Evolutionary conservation across 2,797 vertebrate genomes (phyloP).

Genomic region (Darevskia nairensis): DNA sequence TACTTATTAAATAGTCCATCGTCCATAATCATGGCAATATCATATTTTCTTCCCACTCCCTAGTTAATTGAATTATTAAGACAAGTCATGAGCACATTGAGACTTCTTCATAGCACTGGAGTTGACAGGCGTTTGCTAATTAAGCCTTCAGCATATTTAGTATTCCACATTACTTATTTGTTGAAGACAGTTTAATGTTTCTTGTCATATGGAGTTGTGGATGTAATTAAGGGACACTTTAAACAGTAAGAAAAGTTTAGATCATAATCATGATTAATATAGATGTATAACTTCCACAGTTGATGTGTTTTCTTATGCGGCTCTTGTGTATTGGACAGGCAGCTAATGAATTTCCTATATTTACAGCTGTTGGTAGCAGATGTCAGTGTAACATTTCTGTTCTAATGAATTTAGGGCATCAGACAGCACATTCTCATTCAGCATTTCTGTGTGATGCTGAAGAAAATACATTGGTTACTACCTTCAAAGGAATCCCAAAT

Average conservation of each 20-base stretch:
- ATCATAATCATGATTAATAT: constrained; percentile 29
- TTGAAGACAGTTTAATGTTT: constrained; percentile 33
- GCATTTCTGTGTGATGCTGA: neutral
- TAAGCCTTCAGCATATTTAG: constrained; percentile 27
- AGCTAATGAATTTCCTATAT: constrained; percentile 8
- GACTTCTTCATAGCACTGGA: neutral
- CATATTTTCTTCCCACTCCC: neutral
- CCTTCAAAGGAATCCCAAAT: neutral
- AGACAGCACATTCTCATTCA: neutral
- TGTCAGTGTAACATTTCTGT: neutral
- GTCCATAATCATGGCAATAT: neutral
- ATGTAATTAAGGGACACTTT: constrained; percentile 21
- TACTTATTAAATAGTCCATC: neutral
- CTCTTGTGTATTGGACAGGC: neutral
- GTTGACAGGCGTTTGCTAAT: constrained; percentile 30
- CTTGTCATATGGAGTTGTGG: constrained; percentile 15
- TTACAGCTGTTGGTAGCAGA: constrained; percentile 20
- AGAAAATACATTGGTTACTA: neutral
- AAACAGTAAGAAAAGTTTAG: constrained; percentile 20
- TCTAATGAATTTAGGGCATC: neutral
- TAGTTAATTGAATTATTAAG: constrained; percentile 29
- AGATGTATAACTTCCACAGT: constrained; percentile 6
- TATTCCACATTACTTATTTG: constrained; percentile 32
- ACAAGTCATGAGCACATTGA: constrained; percentile 18
- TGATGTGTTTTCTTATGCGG: constrained; percentile 17